Percentiles rank a stretch among this genome's conserved stretches.
Conservation (phyloP, 1,140 invertebrate genomes). For the Lineus longissimus region DNA sequence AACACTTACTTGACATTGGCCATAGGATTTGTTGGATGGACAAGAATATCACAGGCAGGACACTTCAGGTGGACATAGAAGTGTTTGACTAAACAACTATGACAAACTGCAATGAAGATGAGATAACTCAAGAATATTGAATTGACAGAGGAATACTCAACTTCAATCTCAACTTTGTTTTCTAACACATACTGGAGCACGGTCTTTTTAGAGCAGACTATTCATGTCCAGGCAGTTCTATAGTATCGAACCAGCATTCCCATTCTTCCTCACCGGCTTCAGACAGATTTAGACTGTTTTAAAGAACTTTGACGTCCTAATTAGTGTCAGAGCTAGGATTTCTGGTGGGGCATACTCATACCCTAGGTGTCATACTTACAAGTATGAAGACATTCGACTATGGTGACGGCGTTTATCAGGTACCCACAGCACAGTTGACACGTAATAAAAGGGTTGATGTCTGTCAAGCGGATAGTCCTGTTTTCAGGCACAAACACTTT, state of each 20-base stretch:
- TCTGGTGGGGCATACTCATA: no score
- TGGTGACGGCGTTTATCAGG: constrained; percentile 56
- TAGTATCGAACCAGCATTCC: no score
- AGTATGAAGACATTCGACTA: constrained; percentile 58
- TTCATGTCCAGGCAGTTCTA: no score
- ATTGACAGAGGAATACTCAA: no score
- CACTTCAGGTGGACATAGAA: constrained; percentile 44
- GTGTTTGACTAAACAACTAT: constrained; percentile 53
- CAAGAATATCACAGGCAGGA: constrained; percentile 48
- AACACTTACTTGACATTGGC: constrained; percentile 31
- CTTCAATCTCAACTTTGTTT: no score
- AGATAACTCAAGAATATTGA: no score
- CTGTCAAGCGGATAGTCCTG: constrained; percentile 29
- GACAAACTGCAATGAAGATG: constrained; percentile 46
- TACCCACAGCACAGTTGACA: constrained; percentile 56
- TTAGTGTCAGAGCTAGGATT: no score
- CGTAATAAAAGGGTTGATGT: constrained; percentile 45
- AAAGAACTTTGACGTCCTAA: no score
- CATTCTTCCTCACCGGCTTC: no score
- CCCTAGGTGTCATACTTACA: constrained; percentile 50
- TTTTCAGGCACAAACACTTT: neutral
- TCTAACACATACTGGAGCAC: no score
- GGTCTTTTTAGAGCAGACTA: no score
- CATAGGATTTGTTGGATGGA: constrained; percentile 54
- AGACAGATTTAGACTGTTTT: no score